Base-by-base conservation (phyloP, 2,113 vertebrate genomes). In the Haemorhous mexicanus region DNA sequence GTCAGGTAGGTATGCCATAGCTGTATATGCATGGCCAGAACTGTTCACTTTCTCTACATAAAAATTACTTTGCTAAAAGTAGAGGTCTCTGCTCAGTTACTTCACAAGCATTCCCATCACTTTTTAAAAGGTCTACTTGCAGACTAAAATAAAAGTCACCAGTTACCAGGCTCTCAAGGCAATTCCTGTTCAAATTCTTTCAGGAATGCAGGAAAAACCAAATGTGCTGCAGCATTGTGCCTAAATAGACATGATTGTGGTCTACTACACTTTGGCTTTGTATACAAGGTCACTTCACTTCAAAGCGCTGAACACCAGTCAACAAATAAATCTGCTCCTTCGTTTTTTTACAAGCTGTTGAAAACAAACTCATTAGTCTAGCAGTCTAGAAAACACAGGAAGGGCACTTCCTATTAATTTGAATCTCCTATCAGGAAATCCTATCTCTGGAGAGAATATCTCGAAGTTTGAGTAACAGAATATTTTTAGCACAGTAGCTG, bases 381-480 rank as follows among this genome's bases (percentile, higher is more conserved):
- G 78, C 66, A 83, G 46, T 70, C 61, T 59, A 81, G 72, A 93
- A 96, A 95, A 96, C 70, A 94, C 75, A 90, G 97, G 93, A 96
- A 97, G 56, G 55, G 76, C 47, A 95, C 69, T 97, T 95, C 92
- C 90, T 93, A 93, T 79, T 94, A 94, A 92, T 94, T 94, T 88
- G 62, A 92, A 63, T 94, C 75, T 95, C 90, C 32, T 94, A 84
- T 91, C 86, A 91, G 90, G 95, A 96, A 96, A 58, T 93, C 43
- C 70, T 84, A 52, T 89, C 78, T 91, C 82, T 92, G 72, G 80
- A 92, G 78, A 95, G 80, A 88, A 61, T 93, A 78, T 92, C 77
- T 96, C 14, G 3, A 84, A 92, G 91, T 94, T 94, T 74, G 56
- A 93, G 75, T 94, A 94, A 86, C 53, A 68, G 9, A 8, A 0